phyloP scores from a whole-genome alignment of 2,113 vertebrate species.

The Loxodonta africana region DNA sequence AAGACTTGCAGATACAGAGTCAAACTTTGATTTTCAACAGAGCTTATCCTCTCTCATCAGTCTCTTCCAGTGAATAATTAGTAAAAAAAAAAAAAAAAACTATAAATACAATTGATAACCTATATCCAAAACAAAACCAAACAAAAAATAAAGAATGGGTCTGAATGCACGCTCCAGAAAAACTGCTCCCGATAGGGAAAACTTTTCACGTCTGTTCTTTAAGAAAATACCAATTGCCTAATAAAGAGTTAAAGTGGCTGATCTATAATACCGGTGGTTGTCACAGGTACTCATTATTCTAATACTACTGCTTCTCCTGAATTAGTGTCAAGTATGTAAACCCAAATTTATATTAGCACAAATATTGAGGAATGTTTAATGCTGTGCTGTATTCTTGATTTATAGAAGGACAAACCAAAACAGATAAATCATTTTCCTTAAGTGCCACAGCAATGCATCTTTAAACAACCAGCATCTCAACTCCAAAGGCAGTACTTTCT shows the following conservation, averaged over 20 bases:
- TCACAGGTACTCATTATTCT: constrained; percentile 66
- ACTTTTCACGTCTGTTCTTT: background rate
- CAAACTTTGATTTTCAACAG: background rate
- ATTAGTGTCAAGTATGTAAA: constrained; percentile 72
- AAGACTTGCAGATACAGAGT: background rate
- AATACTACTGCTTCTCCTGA: constrained; percentile 64
- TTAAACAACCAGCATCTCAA: constrained; percentile 70
- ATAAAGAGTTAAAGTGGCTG: constrained; percentile 17
- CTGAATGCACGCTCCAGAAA: background rate
- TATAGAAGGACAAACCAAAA: constrained; percentile 78
- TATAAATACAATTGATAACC: background rate
- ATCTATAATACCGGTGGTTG: background rate
- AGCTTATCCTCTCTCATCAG: background rate
- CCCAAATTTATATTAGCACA: constrained; percentile 80
- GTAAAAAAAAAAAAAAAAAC: background rate
- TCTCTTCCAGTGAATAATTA: background rate
- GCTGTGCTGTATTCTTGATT: constrained; percentile 76
- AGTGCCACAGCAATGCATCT: constrained; percentile 60
- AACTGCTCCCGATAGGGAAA: background rate
- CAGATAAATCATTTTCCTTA: constrained; percentile 79
- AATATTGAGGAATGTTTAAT: constrained; percentile 77
- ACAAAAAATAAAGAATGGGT: background rate
- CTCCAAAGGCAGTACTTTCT: constrained; percentile 64
- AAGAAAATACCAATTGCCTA: background rate
- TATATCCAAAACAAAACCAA: constrained; percentile 16